These are phyloP conservation scores for Caenorhabditis imperialis DNA, from an alignment of 2,888 invertebrate species.

Conservation along the genomic window DNA sequence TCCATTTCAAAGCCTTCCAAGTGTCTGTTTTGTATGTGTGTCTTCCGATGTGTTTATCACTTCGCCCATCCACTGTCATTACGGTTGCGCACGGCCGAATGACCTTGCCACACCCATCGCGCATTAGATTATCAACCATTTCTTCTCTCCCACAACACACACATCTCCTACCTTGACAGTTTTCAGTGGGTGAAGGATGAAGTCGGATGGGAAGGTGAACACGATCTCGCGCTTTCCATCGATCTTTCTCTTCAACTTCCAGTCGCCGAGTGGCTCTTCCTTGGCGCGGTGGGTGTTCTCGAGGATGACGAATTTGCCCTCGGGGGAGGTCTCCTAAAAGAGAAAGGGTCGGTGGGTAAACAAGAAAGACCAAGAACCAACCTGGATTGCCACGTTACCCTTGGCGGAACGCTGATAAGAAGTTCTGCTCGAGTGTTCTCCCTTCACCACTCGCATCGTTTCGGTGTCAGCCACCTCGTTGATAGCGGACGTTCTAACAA, in stretches of 20 bases:
- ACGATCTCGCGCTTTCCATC: conserved; percentile 77
- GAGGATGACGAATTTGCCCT: conserved; percentile 80
- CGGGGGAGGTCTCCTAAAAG: conserved; percentile 79
- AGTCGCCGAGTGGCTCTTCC: conserved; percentile 78
- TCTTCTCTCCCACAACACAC: conserved; percentile 11
- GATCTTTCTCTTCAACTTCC: conserved; percentile 78
- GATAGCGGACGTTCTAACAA: conserved; percentile 76
- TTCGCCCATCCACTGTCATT: conserved; percentile 15
- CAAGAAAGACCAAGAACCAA: neutral
- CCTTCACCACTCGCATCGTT: conserved; percentile 72
- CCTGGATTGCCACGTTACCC: conserved; percentile 79
- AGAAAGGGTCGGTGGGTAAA: neutral
- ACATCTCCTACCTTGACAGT: conserved; percentile 64
- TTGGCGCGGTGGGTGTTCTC: conserved; percentile 68
- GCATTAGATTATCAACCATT: conserved; percentile 38
- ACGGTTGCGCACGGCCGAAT: conserved; percentile 31
- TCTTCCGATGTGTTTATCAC: conserved; percentile 34
- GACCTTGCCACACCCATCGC: conserved; percentile 56
- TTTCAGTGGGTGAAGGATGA: conserved; percentile 68
- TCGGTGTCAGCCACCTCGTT: conserved; percentile 72
- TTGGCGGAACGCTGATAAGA: conserved; percentile 81
- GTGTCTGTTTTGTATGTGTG: too few relatives aligned
- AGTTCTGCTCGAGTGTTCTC: conserved; percentile 81
- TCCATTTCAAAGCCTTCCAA: too few relatives aligned
- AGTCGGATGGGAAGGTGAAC: conserved; percentile 72